phyloP scores from a whole-genome alignment of 1,140 invertebrate species.

The Riptortus pedestris region DNA sequence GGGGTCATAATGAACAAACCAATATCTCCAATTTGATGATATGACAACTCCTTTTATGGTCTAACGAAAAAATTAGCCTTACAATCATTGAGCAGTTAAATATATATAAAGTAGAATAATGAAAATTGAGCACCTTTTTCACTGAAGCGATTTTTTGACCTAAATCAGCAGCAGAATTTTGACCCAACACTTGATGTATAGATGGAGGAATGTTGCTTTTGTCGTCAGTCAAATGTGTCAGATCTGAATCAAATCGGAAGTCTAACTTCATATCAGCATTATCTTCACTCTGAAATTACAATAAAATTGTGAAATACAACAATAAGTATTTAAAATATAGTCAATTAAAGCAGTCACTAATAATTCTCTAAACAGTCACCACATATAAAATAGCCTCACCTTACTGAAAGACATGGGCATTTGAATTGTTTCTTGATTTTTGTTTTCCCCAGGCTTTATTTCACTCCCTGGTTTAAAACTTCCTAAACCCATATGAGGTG shows the following conservation, averaged over 20 bases:
- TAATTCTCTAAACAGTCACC: no score
- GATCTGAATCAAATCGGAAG: constrained; percentile 73
- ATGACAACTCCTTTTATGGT: no score
- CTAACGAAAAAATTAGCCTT: no score
- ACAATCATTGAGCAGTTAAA: no score
- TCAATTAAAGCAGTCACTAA: no score
- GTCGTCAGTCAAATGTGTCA: constrained; percentile 65
- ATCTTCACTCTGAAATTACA: constrained; percentile 46
- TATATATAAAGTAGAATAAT: no score
- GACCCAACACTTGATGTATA: constrained; percentile 57
- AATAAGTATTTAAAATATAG: background rate
- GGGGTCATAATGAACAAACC: no score
- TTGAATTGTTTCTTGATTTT: constrained; percentile 45
- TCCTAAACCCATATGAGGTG: constrained; percentile 40
- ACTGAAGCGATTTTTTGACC: constrained; percentile 90
- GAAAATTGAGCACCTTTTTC: constrained; percentile 83
- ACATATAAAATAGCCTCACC: constrained; percentile 24
- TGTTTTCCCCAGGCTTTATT: constrained; percentile 41
- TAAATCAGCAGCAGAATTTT: constrained; percentile 70
- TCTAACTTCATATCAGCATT: constrained; percentile 80
- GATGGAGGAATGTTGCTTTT: constrained; percentile 47
- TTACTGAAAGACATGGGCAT: constrained; percentile 51
- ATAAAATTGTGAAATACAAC: constrained; percentile 4
- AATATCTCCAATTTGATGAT: no score
- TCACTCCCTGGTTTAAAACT: constrained; percentile 49